phyloP scores from a whole-genome alignment of 2,113 vertebrate genomes.

The Eurypyga helias region DNA sequence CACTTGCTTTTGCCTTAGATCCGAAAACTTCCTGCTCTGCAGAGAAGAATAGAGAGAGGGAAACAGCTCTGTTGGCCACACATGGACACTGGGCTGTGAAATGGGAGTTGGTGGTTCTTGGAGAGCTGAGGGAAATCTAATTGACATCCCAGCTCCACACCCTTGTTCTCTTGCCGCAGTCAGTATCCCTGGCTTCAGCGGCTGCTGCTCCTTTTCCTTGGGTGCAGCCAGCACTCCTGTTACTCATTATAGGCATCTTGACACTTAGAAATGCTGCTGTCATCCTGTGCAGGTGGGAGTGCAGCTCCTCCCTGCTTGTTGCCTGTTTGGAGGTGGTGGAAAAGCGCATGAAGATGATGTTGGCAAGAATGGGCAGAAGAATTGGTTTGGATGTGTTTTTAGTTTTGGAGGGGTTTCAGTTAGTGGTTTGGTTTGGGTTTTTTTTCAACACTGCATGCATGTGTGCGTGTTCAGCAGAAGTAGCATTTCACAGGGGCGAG shows the following conservation, averaged over 20 bases:
- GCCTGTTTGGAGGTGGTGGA: neutral
- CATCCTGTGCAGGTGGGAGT: neutral
- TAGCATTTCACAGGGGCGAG: neutral
- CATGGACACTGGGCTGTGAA: neutral
- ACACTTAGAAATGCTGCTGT: neutral
- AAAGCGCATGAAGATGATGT: neutral
- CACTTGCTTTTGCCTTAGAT: neutral
- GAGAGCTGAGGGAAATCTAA: neutral
- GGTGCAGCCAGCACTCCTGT: neutral
- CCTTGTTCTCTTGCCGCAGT: neutral
- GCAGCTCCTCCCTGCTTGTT: neutral
- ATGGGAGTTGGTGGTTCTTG: neutral
- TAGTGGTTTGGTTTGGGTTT: neutral
- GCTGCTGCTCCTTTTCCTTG: neutral
- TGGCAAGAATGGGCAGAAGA: neutral
- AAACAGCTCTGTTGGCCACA: neutral
- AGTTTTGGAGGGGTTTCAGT: neutral
- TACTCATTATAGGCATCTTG: neutral
- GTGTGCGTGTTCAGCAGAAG: neutral
- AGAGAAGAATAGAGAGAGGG: neutral
- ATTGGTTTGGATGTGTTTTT: neutral
- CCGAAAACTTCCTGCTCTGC: neutral
- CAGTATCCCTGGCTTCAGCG: neutral
- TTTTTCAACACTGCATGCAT: neutral
- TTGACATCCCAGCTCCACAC: neutral